Base-by-base conservation (phyloP, 2,113 vertebrate species). In the Seriola dumerili region DNA sequence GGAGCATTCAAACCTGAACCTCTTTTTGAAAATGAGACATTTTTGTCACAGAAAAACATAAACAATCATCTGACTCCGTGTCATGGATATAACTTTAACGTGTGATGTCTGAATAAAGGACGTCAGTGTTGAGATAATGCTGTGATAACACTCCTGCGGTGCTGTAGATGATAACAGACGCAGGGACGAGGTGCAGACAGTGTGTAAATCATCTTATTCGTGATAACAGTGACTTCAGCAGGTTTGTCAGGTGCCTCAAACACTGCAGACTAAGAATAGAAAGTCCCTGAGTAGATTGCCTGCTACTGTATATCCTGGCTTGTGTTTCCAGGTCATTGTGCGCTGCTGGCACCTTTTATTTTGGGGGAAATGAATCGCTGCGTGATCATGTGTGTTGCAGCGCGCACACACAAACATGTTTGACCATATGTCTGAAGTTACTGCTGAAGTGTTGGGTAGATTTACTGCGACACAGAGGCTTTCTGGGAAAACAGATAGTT, bases 271-370 rank as follows among this genome's bases (percentile, higher is more conserved):
- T 69, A 73, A 62, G 44, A 76, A 72, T 54, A 79, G 70, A 67
- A 72, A 54, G 42, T 72, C 4, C 10, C 29, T 25, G 71, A 32
- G 25, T 12, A 1, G 5, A 54, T 23, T 12, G 34, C 17, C 40
- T 46, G 75, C 61, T n/a, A 16, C 63, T 12, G 40, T 32, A 63
- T 25, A 42, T 29, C 71, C 72, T 17, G 69, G 70, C 2, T 85
- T 32, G 48, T 40, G 65, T 90, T 80, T 83, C 57, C 72, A 46
- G 57, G 58, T 78, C 68, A 50, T 73, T 80, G 72, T 77, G 54
- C 7, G 59, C 72, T 61, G 42, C 46, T 32, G 65, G 71, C 69
- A 69, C 21, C 19, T 66, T 63, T 46, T 67, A 29, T 29, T 29
- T 29, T 29, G 29, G 29, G 29, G 69, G 23, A 74, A 80, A 36